Evolutionary conservation across 2,888 invertebrate species (phyloP).

Genomic region (Byasa hedistus): DNA sequence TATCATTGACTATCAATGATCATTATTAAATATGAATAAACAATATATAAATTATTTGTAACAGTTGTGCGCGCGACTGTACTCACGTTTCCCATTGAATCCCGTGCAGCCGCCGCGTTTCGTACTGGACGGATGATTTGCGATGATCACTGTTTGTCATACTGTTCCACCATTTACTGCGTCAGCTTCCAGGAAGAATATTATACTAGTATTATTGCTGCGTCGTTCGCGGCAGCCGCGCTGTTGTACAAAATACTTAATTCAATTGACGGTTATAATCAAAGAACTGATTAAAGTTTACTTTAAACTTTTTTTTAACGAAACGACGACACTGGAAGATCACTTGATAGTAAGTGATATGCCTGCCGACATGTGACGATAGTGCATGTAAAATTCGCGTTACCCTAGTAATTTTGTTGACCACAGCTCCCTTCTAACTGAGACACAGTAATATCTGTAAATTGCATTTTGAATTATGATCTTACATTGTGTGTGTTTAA

Average conservation of each 20-base stretch:
- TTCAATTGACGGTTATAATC: not conserved
- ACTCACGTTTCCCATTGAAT: constrained; percentile 76
- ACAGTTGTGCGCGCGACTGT: constrained; percentile 42
- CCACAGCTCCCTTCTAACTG: too few species aligned
- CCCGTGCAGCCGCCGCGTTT: constrained; percentile 59
- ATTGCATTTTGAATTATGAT: too few species aligned
- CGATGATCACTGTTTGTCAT: constrained; percentile 51
- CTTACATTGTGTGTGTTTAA: too few species aligned
- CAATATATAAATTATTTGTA: not conserved
- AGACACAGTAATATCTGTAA: too few species aligned
- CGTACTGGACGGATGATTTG: constrained; percentile 60
- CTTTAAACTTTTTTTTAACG: too few species aligned
- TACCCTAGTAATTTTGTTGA: too few species aligned
- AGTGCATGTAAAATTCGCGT: too few species aligned
- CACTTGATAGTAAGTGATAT: too few species aligned
- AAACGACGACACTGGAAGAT: too few species aligned
- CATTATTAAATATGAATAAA: too few species aligned
- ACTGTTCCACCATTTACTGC: constrained; percentile 29
- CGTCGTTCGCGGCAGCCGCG: not conserved
- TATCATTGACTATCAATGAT: too few species aligned
- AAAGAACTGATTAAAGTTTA: not conserved
- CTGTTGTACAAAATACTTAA: not conserved
- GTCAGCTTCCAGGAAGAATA: constrained; percentile 19
- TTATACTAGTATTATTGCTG: constrained; percentile 5
- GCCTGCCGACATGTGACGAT: too few species aligned